These are phyloP conservation scores for Pelvicachromis taeniatus DNA, from an alignment of 2,113 vertebrate genomes.

Conservation along the genomic window DNA sequence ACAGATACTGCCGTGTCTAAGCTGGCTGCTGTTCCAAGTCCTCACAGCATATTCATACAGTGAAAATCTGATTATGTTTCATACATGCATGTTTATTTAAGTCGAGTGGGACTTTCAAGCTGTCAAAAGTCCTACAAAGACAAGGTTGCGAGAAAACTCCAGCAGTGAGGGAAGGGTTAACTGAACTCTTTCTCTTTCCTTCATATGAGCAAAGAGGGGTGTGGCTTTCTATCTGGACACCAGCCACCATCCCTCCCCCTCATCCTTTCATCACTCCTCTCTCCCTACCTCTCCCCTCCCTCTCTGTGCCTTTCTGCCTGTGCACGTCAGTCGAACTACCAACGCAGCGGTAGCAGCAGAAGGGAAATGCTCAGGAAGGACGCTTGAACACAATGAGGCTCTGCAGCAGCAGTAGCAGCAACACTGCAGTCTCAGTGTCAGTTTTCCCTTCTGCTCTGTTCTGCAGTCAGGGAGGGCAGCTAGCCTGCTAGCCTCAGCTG, in stretches of 20 bases:
- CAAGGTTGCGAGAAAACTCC: not conserved
- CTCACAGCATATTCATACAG: not conserved
- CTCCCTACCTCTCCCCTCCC: conserved; percentile 29
- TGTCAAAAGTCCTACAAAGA: not conserved
- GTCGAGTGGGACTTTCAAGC: not conserved
- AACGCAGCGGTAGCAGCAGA: conserved; percentile 42
- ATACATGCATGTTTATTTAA: not conserved
- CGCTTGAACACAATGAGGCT: conserved; percentile 59
- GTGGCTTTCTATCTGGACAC: conserved; percentile 66
- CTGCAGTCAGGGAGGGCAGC: conserved; percentile 31
- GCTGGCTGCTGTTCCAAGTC: not conserved
- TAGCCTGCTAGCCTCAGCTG: conserved; percentile 41
- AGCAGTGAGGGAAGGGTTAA: conserved; percentile 64
- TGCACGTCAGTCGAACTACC: conserved; percentile 63
- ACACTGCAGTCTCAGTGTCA: conserved; percentile 37
- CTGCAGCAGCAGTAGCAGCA: conserved; percentile 45
- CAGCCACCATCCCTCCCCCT: conserved; percentile 63
- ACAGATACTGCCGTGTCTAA: not conserved
- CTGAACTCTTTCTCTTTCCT: conserved; percentile 45
- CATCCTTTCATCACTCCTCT: conserved; percentile 56
- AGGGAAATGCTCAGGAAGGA: conserved; percentile 52
- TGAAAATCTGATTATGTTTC: conserved; percentile 12
- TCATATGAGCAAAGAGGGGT: conserved; percentile 59
- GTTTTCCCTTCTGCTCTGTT: conserved; percentile 12
- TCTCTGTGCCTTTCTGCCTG: conserved; percentile 51